Evolutionary conservation across 2,888 invertebrate species (phyloP), one percentile per base, ranked within the genome.

Genomic region (Sicus ferrugineus): DNA sequence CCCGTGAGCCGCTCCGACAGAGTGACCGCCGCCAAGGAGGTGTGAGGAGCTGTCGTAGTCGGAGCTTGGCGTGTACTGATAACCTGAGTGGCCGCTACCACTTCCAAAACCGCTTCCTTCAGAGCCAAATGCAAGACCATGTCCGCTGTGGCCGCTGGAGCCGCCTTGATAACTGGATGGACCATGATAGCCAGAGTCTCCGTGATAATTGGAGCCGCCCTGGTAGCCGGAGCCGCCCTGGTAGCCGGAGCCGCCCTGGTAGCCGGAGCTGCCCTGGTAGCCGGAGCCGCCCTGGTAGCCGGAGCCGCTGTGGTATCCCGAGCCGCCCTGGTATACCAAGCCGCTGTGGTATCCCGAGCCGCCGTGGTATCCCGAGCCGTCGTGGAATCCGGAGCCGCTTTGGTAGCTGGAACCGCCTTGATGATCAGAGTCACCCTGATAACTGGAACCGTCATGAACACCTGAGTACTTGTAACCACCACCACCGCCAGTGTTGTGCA

Each of bases 21-120:
- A 70, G 65, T 71, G 48, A 9, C 64, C 59, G 28, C 66, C 67
- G 28, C 70, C 69, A 52, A 56, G 71, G 28, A 71, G 66, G 7
- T 72, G 52, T 46, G 42, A 58, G 5, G 16, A 28, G 48, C 31
- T 11, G n/a, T 67, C 46, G 7, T 48, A 19, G 30, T 54, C 54
- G 16, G 23, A 54, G 3, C 14, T 23, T 4, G 61, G 42, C 21
- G 16, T 21, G 26, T 61, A 61, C 16, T 63, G 63, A 63, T 50
- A 46, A 30, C 62, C 46, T 30, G 63, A 46, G 48, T 63, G 48
- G 19, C 46, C 48, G 19, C 21, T 19, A 42, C 59, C 63, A 48
- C 31, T 31, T 7, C 48, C 26, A 14, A 52, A 63, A 4, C 23
- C 14, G 2, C 61, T 23, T 26, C 16, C 26, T 5, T 23, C 26